phyloP scores from a whole-genome alignment of 64 coral and sea anemone genomes.

The Montipora efflorescens region DNA sequence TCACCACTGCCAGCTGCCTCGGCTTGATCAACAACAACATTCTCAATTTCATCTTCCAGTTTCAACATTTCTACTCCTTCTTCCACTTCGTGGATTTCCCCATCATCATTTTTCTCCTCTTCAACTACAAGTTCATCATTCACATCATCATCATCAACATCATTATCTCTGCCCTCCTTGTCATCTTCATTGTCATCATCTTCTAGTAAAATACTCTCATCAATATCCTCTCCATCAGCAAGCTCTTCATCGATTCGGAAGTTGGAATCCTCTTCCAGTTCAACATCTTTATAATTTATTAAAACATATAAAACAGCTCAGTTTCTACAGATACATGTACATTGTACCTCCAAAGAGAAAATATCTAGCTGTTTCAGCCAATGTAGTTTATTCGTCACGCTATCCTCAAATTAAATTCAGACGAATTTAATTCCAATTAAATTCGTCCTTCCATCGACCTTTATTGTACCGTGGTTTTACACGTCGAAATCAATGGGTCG shows the following conservation, averaged over 20 bases:
- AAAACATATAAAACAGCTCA: not conserved
- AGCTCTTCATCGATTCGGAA: slow-evolving; percentile 77
- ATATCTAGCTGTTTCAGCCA: too few relatives aligned
- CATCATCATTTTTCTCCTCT: slow-evolving; percentile 25
- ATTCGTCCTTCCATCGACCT: too few relatives aligned
- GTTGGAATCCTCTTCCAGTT: slow-evolving; percentile 69
- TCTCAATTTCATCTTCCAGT: slow-evolving; percentile 49
- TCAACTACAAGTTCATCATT: slow-evolving; percentile 48
- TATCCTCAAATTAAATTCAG: too few relatives aligned
- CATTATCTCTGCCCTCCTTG: not conserved
- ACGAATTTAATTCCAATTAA: too few relatives aligned
- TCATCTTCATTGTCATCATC: slow-evolving; percentile 52
- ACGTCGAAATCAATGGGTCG: too few relatives aligned
- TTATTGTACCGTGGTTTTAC: too few relatives aligned
- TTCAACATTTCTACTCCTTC: slow-evolving; percentile 52
- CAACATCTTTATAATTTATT: not conserved
- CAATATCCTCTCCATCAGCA: slow-evolving; percentile 64
- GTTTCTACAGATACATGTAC: too few relatives aligned
- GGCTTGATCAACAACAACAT: not conserved
- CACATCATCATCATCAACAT: slow-evolving; percentile 43
- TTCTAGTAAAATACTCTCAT: slow-evolving; percentile 35
- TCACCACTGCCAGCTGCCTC: not conserved
- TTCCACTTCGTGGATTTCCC: not conserved
- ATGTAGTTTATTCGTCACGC: too few relatives aligned
- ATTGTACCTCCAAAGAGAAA: not conserved